A percentile compares a stretch with the other conserved stretches of the same genome.
Evolutionary conservation across 2,797 vertebrate species (phyloP).

Genomic region (Alosa sapidissima): DNA sequence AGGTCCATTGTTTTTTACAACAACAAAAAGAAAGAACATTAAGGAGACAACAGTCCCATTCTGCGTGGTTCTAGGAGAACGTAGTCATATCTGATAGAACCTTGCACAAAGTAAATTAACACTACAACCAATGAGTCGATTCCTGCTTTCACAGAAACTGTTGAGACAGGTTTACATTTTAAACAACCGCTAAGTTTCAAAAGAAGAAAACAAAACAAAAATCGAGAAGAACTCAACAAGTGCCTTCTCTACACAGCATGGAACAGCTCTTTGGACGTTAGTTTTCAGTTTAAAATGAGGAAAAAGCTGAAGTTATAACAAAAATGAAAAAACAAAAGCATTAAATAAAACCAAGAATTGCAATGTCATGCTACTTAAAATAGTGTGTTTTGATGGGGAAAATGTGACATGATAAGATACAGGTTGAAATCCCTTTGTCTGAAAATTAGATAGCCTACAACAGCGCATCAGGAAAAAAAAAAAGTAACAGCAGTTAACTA

Average conservation of each 20-base stretch:
- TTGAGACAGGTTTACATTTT: neutral
- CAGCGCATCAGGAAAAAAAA: neutral
- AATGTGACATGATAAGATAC: neutral
- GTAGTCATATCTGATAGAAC: neutral
- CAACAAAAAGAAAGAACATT: neutral
- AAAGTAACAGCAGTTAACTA: slow-evolving; percentile 4
- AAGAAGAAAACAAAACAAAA: neutral
- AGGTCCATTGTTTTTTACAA: slow-evolving; percentile 3
- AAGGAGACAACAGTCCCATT: neutral
- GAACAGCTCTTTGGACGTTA: slow-evolving; percentile 26
- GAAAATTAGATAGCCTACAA: slow-evolving; percentile 5
- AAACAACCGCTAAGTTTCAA: neutral
- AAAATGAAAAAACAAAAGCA: neutral
- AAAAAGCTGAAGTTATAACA: slow-evolving; percentile 13
- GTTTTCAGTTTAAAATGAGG: slow-evolving; percentile 20
- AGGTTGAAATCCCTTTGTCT: slow-evolving; percentile 19
- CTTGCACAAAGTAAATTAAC: slow-evolving; percentile 8
- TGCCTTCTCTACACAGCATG: slow-evolving; percentile 23
- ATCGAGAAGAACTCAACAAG: slow-evolving; percentile 8
- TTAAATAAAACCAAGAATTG: slow-evolving; percentile 28
- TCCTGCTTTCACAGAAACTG: slow-evolving; percentile 3
- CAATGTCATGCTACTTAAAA: slow-evolving; percentile 27
- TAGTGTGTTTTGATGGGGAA: slow-evolving; percentile 11
- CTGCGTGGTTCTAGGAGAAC: neutral
- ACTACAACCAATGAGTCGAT: slow-evolving; percentile 7